These are phyloP conservation scores for Misgurnus mizolepis DNA, from an alignment of 2,113 vertebrate species.

Conservation along the genomic window DNA sequence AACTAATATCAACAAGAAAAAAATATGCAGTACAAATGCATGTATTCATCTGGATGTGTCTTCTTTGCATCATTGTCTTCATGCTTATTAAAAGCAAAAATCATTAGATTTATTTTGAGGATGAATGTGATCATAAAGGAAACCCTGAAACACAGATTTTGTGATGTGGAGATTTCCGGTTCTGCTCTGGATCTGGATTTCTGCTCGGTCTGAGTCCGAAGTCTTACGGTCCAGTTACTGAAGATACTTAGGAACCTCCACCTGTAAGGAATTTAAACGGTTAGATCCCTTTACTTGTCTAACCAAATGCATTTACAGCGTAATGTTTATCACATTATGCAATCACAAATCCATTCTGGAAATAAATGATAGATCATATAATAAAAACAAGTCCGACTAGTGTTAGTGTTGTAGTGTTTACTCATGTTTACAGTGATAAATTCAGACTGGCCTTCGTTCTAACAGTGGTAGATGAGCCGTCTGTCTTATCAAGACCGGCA, in stretches of 20 bases:
- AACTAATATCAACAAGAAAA: slow-evolving; percentile 25
- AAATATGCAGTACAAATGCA: slow-evolving; percentile 58
- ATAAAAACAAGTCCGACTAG: too few relatives aligned
- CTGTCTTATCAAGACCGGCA: slow-evolving; percentile 62
- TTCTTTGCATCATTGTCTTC: too few relatives aligned
- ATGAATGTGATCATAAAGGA: neutral
- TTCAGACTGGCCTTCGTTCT: slow-evolving; percentile 28
- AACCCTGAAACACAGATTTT: neutral
- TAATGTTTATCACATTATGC: too few relatives aligned
- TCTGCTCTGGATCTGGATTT: neutral
- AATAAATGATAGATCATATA: neutral
- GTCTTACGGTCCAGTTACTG: slow-evolving; percentile 50
- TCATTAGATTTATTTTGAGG: neutral
- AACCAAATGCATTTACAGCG: too few relatives aligned
- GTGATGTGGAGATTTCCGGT: neutral
- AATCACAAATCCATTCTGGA: too few relatives aligned
- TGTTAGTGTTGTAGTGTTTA: neutral
- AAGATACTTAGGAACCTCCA: slow-evolving; percentile 69
- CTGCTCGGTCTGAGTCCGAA: neutral
- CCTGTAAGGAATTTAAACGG: slow-evolving; percentile 59
- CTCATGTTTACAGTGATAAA: neutral
- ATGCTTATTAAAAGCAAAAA: neutral
- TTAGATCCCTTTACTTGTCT: neutral
- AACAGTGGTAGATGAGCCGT: slow-evolving; percentile 51
- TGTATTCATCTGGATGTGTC: neutral